phyloP scores from a whole-genome alignment of 2,113 vertebrate species.

The Mastomys natalensis region DNA sequence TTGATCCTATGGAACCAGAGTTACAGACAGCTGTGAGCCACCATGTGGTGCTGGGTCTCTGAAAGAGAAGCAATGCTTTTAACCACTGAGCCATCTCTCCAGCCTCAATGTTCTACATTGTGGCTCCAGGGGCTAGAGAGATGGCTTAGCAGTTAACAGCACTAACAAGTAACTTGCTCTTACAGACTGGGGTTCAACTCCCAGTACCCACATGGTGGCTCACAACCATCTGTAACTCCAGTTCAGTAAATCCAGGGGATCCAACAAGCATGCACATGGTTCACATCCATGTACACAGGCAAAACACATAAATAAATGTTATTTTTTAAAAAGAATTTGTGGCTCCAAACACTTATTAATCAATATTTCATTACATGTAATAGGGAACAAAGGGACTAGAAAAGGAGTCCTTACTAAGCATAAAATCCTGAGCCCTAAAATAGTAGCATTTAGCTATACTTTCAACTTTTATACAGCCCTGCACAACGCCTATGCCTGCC shows the following conservation, averaged over 20 bases:
- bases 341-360: not conserved
- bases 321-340: not conserved
- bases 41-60: not conserved
- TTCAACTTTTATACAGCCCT: not conserved
- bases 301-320: not conserved
- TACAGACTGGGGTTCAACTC: not conserved
- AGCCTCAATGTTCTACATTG: not conserved
- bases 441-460: not conserved
- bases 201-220: not conserved
- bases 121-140: not conserved
- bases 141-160: not conserved
- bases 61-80: no score
- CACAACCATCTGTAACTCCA: not conserved
- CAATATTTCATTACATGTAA: not conserved
- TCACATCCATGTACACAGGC: not conserved
- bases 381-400: not conserved
- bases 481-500: not conserved
- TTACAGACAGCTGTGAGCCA: not conserved
- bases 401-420: not conserved
- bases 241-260: not conserved
- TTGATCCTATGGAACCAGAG: not conserved
- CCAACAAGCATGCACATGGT: not conserved
- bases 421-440: conserved; percentile 23
- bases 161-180: not conserved
- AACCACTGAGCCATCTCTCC: not conserved